Base-by-base conservation (phyloP, 2,797 vertebrate genomes). In the Gymnodraco acuticeps region DNA sequence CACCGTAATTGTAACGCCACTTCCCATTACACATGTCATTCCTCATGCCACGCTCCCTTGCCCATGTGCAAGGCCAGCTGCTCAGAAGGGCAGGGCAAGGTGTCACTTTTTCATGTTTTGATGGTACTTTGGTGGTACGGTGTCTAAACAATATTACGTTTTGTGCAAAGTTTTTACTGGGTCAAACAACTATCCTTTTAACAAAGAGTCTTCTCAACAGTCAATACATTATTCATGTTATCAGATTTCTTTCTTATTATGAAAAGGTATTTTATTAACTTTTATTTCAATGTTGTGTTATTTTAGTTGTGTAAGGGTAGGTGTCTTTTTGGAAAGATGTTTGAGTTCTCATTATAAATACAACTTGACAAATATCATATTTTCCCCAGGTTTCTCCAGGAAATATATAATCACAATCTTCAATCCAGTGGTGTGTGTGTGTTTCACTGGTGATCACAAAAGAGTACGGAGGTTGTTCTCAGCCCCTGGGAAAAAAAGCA, bases 21-120 rank as follows among this genome's bases (percentile, higher is more conserved):
- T 95, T 93, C 89, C 82, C 77, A 94, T 94, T 95, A 94, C 86
- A 77, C 75, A 88, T 81, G 88, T 92, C 92, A 88, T 93, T 91
- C 82, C 83, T 95, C 93, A 93, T 87, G 87, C 85, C 84, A 91
- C 61, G 80, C 88, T 89, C 78, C 80, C 71, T 20, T 88, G 87
- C 82, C 80, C 86, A 67, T 83, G 88, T 82, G 77, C 81, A 65
- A 23, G 81, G 76, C 92, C 88, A 91, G 92, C 90, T 94, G 93
- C 89, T 89, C 80, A 60, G 77, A 77, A 53, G 60, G 77, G 70
- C 48, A 72, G 83, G 80, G 79, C 77, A 76, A 50, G 56, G 83
- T 88, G 87, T 80, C 82, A 67, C 42, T 53, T 53, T 73, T 41
- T 45, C 61, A 64, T n/a, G 50, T 59, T 63, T 9, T 46, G 5